These are phyloP conservation scores for Ridgeia piscesae DNA, from an alignment of 1,140 invertebrate species.

Conservation along the genomic window DNA sequence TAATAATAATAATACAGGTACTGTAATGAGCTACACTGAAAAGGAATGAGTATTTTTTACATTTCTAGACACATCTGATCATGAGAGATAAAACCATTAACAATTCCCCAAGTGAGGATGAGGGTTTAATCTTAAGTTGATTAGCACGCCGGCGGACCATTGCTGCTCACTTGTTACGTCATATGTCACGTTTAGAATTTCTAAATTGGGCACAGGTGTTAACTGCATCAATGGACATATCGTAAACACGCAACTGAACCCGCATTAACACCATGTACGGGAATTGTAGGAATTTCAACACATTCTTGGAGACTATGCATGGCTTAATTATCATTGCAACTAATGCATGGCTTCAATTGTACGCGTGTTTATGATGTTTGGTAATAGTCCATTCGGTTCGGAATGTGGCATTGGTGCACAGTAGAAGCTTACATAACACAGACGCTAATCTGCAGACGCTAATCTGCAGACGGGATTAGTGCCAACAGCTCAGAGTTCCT, in stretches of 20 bases:
- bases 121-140: no score
- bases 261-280: slow-evolving; percentile 17
- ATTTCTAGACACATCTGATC: no score
- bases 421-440: neutral
- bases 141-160: no score
- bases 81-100: no score
- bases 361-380: neutral
- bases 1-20: no score
- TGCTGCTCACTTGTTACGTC: no score
- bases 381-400: neutral
- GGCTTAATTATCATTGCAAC: slow-evolving; percentile 1
- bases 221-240: neutral
- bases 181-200: slow-evolving; percentile 9
- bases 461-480: neutral
- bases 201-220: neutral
- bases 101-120: no score
- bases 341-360: neutral
- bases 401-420: neutral
- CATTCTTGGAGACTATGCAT: neutral
- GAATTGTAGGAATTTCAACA: neutral
- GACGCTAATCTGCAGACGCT: neutral
- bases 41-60: no score
- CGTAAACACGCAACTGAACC: neutral
- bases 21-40: no score
- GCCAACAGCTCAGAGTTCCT: neutral